Base-by-base conservation (phyloP, 1,140 invertebrate genomes). In the Charaxes varanes region DNA sequence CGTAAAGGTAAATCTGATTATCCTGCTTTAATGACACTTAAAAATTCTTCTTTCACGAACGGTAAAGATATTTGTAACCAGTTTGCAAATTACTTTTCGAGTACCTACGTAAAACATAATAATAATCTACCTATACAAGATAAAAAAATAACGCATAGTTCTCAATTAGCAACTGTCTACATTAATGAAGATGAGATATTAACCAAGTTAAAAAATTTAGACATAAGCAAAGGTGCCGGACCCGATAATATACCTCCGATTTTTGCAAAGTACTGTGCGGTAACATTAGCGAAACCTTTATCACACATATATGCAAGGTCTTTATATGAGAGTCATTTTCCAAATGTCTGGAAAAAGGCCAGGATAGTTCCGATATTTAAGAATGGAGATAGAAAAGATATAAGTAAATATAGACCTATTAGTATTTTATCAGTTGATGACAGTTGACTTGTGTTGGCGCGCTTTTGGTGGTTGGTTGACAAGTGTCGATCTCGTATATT, bases 341-440 rank as follows among this genome's bases (percentile, higher is more conserved):
- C 49, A 0, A 8, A 18, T 2, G 4, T 24, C 5, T 51, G 38
- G 42, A 56, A 56, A 24, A 32, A 31, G 5, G 30, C 26, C 6
- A 33, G 21, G 7, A 22, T 57, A n/a, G 30, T 52, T 5, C 48
- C 44, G 7, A 24, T 57, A 21, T 40, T 38, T 10, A 57, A 57
- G 37, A 30, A 21, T n/a, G 48, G 36, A 1, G 32, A 44, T 8
- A 31, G 11, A 23, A 30, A 28, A 6, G 19, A 38, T 17, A 15
- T 42, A 2, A 31, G 14, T 6, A 55, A 51, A 6, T 55, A 51
- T 19, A 32, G 47, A 18, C 53, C 47, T 2, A 40, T 51, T 6
- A n/a, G n/a, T n/a, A n/a, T n/a, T n/a, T n/a, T n/a, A n/a, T n/a
- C n/a, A n/a, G n/a, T n/a, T n/a, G n/a, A n/a, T n/a, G n/a, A n/a